Conservation (phyloP, 2,113 vertebrate species). For the Coturnix japonica region DNA sequence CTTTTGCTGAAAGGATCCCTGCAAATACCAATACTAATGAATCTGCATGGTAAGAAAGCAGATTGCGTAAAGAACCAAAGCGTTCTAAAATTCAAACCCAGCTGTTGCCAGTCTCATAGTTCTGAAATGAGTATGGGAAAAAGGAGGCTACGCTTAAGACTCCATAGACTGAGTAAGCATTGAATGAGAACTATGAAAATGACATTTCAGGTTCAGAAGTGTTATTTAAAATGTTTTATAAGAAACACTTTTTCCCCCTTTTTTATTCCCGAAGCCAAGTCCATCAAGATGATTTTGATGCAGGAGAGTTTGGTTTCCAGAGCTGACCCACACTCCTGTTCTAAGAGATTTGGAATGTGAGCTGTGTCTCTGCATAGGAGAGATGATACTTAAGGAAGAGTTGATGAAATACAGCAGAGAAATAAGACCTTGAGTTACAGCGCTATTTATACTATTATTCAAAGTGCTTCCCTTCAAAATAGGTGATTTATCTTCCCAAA, state of each 20-base stretch:
- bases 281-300: background rate
- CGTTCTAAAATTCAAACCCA: slow-evolving; percentile 11
- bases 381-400: background rate
- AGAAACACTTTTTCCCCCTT: background rate
- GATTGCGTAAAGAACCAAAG: background rate
- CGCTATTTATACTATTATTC: slow-evolving; percentile 40
- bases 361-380: background rate
- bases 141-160: background rate
- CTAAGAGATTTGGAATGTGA: background rate
- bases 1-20: slow-evolving; percentile 48
- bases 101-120: background rate
- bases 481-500: slow-evolving; percentile 48
- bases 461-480: slow-evolving; percentile 39
- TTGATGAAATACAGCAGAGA: slow-evolving; percentile 7
- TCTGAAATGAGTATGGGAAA: background rate
- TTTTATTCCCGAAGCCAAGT: background rate
- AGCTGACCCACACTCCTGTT: background rate
- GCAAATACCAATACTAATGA: background rate
- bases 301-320: background rate
- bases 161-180: background rate
- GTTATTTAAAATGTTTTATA: background rate
- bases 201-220: background rate
- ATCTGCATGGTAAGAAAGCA: slow-evolving; percentile 45
- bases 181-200: background rate
- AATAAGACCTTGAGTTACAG: slow-evolving; percentile 45